Conservation (phyloP, 2,888 invertebrate species). For the Nezara viridula region DNA sequence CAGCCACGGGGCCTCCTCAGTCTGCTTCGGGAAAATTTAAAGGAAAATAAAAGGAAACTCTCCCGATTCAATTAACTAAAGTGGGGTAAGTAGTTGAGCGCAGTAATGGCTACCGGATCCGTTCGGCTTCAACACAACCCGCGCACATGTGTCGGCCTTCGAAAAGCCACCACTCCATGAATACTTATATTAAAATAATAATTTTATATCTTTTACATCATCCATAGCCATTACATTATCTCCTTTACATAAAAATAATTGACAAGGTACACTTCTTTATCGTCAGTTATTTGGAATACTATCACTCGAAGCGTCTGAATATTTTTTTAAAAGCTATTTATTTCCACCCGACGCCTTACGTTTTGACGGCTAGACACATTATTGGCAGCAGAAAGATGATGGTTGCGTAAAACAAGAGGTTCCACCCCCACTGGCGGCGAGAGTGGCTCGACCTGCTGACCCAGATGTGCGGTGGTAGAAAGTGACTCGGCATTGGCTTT, state of each 20-base stretch:
- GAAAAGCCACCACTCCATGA: too few species aligned
- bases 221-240: too few species aligned
- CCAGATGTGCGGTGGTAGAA: slow-evolving; percentile 1
- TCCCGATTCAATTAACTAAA: slow-evolving; percentile 33
- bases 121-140: neutral
- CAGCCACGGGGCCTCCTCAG: too few species aligned
- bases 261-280: too few species aligned
- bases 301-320: too few species aligned
- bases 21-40: slow-evolving; percentile 7
- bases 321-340: neutral
- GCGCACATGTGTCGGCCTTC: neutral
- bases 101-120: neutral
- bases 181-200: too few species aligned
- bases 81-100: neutral
- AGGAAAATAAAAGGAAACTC: slow-evolving; percentile 25
- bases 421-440: slow-evolving; percentile 7
- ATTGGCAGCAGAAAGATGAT: slow-evolving; percentile 15
- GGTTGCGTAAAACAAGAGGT: slow-evolving; percentile 39
- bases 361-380: neutral
- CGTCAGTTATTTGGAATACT: too few species aligned
- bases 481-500: slow-evolving; percentile 4
- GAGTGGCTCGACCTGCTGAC: slow-evolving; percentile 24
- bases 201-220: too few species aligned
- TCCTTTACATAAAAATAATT: too few species aligned
- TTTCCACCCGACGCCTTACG: neutral